Evolutionary conservation across 2,797 vertebrate genomes (phyloP), one percentile per base, ranked within the genome.

Genomic region (Pempheris klunzingeri): DNA sequence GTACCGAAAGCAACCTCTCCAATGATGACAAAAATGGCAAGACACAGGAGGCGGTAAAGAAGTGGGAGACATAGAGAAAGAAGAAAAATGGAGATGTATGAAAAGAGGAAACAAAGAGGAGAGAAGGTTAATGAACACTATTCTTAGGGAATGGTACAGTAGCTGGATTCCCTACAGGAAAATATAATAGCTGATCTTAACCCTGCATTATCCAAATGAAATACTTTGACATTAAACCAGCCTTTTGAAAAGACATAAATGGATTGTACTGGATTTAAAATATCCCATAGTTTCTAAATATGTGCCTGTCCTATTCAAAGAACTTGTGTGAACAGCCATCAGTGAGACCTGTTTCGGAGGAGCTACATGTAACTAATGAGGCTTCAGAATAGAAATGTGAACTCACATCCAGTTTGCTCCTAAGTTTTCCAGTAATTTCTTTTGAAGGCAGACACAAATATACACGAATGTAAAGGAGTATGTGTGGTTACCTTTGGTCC

Each of bases 101-200:
- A 50, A 26, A 34, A 38, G 22, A 62, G 12, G 36, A 70, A 78
- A 64, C 26, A 0, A 46, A 47, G 17, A 72, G 43, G 41, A 52
- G 46, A 60, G 24, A 58, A 76, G 69, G 80, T 85, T 81, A 76
- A 77, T 83, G 75, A 71, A 49, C 43, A 36, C 78, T 81, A 85
- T 78, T 85, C 61, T 78, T 58, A 44, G 80, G 80, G 34, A 64
- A 15, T 7, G n/a, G n/a, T n/a, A n/a, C n/a, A 30, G 41, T 47
- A 4, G 44, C n/a, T 22, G 22, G 67, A 64, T 62, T 76, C 50
- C 71, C 68, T 24, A 59, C 28, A 71, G 80, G 28, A 54, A 65
- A 50, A 66, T 39, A 46, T 62, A 66, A 28, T 30, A 28, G 46
- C 28, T 32, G 24, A 44, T 47, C 69, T 65, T 78, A 78, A 75